A percentile compares a stretch with the other conserved stretches of the same genome.
phyloP scores from a whole-genome alignment of 64 coral and sea anemone genomes.

The Porites lutea region DNA sequence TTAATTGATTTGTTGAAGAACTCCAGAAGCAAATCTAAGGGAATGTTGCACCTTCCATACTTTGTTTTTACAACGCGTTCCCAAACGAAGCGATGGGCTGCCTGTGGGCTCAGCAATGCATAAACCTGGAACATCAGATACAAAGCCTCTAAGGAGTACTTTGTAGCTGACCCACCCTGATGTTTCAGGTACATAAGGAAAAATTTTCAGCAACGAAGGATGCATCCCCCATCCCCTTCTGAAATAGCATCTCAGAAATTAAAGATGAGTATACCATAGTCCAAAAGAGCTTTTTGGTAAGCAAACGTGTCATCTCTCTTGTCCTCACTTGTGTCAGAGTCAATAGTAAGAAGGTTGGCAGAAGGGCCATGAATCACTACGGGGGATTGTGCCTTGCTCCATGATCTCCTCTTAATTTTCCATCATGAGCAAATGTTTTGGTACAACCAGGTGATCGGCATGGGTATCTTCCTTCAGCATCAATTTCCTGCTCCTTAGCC shows the following conservation, averaged over 20 bases:
- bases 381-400: conserved; percentile 65
- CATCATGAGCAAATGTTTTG: conserved; percentile 92
- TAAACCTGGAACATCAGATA: conserved; percentile 74
- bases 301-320: conserved; percentile 82
- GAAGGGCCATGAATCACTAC: conserved; percentile 29
- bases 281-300: conserved; percentile 76
- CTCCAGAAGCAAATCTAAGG: conserved; percentile 65
- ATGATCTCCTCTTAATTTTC: conserved; percentile 75
- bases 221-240: conserved; percentile 80
- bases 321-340: background rate
- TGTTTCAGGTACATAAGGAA: conserved; percentile 71
- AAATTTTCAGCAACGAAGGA: conserved; percentile 74
- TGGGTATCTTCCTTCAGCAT: conserved; percentile 62
- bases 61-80: conserved; percentile 67
- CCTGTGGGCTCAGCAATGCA: conserved; percentile 75
- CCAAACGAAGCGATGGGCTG: conserved; percentile 67
- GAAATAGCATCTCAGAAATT: conserved; percentile 87
- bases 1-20: conserved; percentile 79
- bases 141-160: conserved; percentile 75
- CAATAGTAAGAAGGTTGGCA: background rate
- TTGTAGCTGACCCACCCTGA: conserved; percentile 60
- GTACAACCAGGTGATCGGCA: conserved; percentile 84
- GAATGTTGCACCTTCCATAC: conserved; percentile 41
- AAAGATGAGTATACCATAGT: conserved; percentile 78
- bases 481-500: conserved; percentile 41